A percentile compares a stretch with the other conserved stretches of the same genome.
Evolutionary conservation across 2,797 vertebrate species (phyloP).

Genomic region (Tenualosa ilisha): DNA sequence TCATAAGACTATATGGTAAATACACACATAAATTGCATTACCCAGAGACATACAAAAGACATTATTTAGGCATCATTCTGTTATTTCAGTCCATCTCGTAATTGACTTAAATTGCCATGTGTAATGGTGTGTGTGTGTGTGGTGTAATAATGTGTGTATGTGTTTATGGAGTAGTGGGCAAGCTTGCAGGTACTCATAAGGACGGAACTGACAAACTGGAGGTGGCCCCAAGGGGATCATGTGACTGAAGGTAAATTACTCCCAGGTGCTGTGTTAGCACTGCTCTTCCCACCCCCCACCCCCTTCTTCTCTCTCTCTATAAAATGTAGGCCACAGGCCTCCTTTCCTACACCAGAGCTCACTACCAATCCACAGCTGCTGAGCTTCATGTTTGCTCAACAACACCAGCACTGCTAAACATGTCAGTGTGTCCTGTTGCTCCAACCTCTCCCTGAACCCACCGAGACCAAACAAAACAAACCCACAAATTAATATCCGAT

Average conservation of each 20-base stretch:
- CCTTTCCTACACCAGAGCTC: background rate
- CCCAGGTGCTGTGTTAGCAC: conserved; percentile 18
- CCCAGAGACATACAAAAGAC: background rate
- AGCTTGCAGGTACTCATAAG: background rate
- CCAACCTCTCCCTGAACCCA: conserved; percentile 6
- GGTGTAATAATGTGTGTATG: background rate
- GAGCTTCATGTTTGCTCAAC: conserved; percentile 18
- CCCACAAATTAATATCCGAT: conserved; percentile 10
- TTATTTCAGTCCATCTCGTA: background rate
- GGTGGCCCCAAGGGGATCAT: conserved; percentile 5
- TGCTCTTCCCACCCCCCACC: background rate
- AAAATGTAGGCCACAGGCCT: conserved; percentile 6
- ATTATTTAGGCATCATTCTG: background rate
- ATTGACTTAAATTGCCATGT: background rate
- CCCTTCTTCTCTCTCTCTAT: background rate
- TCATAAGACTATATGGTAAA: background rate
- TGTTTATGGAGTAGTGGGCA: background rate
- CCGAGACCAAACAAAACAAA: background rate
- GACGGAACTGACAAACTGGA: background rate
- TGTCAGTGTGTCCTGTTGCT: conserved; percentile 19
- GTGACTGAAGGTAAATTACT: conserved; percentile 22
- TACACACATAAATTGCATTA: background rate
- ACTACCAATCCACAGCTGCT: background rate
- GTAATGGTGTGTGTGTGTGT: background rate
- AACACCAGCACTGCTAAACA: conserved; percentile 10